Percentiles rank a stretch among this genome's conserved stretches.
phyloP scores from a whole-genome alignment of 2,888 invertebrate genomes.

The Scaptomyza flava region DNA sequence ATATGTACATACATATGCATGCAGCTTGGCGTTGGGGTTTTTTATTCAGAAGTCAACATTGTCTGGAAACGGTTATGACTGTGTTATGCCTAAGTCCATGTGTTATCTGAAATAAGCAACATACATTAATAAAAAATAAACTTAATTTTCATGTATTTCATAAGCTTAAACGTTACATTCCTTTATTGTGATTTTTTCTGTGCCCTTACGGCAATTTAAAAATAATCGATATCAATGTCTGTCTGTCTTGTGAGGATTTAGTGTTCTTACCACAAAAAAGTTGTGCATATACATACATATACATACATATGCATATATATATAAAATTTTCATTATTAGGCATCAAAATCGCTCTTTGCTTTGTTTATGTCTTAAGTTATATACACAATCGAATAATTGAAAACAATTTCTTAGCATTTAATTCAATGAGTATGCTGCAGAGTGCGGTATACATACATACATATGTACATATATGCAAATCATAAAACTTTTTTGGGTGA shows the following conservation, averaged over 20 bases:
- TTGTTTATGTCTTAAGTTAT: neutral
- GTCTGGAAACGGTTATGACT: neutral
- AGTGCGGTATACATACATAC: neutral
- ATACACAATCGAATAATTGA: neutral
- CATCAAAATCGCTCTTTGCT: neutral
- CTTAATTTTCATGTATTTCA: neutral
- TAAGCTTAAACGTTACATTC: neutral
- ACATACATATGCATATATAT: neutral
- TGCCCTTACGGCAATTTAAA: neutral
- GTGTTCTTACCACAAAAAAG: neutral
- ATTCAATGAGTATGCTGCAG: too few relatives aligned
- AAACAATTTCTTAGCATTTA: neutral
- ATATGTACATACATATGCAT: neutral
- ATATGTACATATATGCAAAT: neutral
- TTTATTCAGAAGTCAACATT: neutral
- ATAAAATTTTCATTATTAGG: neutral
- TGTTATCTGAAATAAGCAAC: neutral
- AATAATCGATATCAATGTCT: neutral
- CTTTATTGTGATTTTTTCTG: neutral
- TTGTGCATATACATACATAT: neutral
- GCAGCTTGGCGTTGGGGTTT: neutral
- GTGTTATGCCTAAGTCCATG: neutral
- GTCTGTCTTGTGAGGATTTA: neutral
- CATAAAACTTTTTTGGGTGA: neutral
- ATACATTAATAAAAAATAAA: neutral